These are phyloP conservation scores for Tanytarsus gracilentus DNA, from an alignment of 2,888 invertebrate species.

Conservation along the genomic window DNA sequence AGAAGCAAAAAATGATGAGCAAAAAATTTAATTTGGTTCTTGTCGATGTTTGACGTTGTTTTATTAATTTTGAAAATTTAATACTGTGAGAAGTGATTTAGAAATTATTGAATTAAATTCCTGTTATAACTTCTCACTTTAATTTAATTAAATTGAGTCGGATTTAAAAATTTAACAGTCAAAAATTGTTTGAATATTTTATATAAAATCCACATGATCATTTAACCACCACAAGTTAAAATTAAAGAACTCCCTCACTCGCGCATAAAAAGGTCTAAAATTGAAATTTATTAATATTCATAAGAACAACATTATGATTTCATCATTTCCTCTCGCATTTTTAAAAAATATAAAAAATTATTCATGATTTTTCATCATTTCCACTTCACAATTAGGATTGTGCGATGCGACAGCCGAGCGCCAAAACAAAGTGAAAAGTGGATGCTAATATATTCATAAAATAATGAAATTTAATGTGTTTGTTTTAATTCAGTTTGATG, in stretches of 20 bases:
- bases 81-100: too few relatives aligned
- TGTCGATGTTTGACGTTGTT: too few relatives aligned
- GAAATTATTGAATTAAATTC: too few relatives aligned
- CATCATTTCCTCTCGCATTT: background rate
- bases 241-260: background rate
- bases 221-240: background rate
- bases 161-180: too few relatives aligned
- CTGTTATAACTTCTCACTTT: too few relatives aligned
- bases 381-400: too few relatives aligned
- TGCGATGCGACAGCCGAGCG: background rate
- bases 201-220: background rate
- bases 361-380: slow-evolving; percentile 4
- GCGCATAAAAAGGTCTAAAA: too few relatives aligned
- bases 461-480: slow-evolving; percentile 17
- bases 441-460: slow-evolving; percentile 18
- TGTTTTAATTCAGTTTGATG: slow-evolving; percentile 18
- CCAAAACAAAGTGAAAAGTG: background rate
- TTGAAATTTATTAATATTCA: slow-evolving; percentile 15
- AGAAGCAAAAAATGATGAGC: too few relatives aligned
- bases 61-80: too few relatives aligned
- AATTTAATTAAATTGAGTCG: too few relatives aligned
- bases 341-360: background rate
- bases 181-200: background rate
- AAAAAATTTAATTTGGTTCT: too few relatives aligned
- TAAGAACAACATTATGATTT: slow-evolving; percentile 6